Evolutionary conservation across 2,797 vertebrate genomes (phyloP).

Genomic region (Cyprinodon diabolis): DNA sequence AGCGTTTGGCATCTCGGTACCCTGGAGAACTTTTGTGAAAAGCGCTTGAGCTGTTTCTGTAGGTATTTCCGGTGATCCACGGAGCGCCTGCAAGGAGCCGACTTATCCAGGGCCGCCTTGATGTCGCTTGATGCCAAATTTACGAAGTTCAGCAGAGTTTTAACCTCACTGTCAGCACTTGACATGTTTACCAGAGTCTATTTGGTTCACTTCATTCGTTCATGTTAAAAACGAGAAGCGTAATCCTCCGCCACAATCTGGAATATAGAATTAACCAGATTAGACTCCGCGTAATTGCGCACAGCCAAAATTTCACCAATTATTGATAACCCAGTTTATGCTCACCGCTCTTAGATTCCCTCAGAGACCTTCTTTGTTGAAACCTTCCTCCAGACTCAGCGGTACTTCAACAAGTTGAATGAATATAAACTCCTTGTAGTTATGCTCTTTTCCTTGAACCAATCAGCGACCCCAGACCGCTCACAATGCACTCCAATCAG

Average conservation of each 20-base stretch:
- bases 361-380: slow-evolving; percentile 78
- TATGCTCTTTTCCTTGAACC: slow-evolving; percentile 93
- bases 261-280: slow-evolving; percentile 12
- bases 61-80: slow-evolving; percentile 98
- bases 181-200: slow-evolving; percentile 80
- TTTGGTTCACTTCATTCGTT: slow-evolving; percentile 47
- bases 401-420: slow-evolving; percentile 96
- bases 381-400: slow-evolving; percentile 73
- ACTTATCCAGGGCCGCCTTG: slow-evolving; percentile 97
- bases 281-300: slow-evolving; percentile 21
- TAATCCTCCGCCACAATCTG: slow-evolving; percentile 49
- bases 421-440: slow-evolving; percentile 95
- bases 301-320: neutral
- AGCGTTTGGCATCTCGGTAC: slow-evolving; percentile 86
- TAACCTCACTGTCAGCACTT: slow-evolving; percentile 94
- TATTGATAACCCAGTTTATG: neutral
- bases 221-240: slow-evolving; percentile 44
- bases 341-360: neutral
- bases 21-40: slow-evolving; percentile 93
- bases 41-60: slow-evolving; percentile 97
- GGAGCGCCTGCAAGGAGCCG: slow-evolving; percentile 94
- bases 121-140: slow-evolving; percentile 98
- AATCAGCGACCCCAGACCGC: slow-evolving; percentile 97
- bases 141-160: slow-evolving; percentile 96
- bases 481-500: slow-evolving; percentile 99